These are phyloP conservation scores for Erpornis zantholeuca DNA, from an alignment of 2,113 vertebrate genomes.

Conservation along the genomic window DNA sequence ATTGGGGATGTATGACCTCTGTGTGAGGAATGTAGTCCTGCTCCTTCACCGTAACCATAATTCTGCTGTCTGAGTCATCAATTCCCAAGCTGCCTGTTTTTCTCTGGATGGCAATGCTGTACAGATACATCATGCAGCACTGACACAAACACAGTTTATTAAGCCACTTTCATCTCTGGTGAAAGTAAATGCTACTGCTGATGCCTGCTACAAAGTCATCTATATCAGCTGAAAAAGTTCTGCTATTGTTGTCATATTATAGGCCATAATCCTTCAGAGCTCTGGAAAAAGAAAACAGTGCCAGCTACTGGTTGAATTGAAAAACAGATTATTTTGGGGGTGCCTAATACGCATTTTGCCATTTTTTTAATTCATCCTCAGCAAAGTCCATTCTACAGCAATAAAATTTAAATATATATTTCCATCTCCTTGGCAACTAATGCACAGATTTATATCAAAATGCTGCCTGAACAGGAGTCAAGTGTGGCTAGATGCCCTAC, in stretches of 20 bases:
- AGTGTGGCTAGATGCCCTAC: neutral
- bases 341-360: neutral
- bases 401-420: neutral
- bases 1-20: neutral
- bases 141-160: slow-evolving; percentile 15
- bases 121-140: neutral
- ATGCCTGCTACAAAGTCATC: slow-evolving; percentile 13
- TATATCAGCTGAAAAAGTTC: slow-evolving; percentile 17
- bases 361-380: neutral
- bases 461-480: neutral
- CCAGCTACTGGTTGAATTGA: neutral
- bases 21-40: neutral
- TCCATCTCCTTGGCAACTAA: neutral
- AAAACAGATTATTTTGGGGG: neutral
- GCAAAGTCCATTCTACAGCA: neutral
- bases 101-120: neutral
- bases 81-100: neutral
- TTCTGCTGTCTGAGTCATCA: neutral
- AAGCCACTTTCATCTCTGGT: neutral
- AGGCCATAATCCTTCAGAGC: neutral
- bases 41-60: neutral
- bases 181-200: slow-evolving; percentile 11
- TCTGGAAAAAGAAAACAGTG: neutral
- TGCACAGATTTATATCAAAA: neutral
- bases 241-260: neutral